Percentiles rank a stretch among this genome's conserved stretches.
phyloP scores from a whole-genome alignment of 1,140 invertebrate genomes.

The Drosophila nikananu region DNA sequence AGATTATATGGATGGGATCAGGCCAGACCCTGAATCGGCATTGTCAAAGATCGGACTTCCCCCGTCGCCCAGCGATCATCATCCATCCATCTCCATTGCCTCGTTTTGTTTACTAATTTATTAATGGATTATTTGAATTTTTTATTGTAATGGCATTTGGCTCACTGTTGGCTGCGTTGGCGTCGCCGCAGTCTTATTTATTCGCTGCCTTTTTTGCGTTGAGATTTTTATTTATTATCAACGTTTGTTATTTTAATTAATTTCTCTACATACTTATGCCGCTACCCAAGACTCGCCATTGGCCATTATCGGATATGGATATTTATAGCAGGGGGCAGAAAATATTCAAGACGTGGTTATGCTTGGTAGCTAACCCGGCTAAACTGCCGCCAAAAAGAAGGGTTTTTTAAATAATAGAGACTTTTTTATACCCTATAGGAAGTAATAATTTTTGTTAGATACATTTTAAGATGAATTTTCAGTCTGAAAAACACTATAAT shows the following conservation, averaged over 20 bases:
- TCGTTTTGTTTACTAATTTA: slow-evolving; percentile 70
- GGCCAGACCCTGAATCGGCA: slow-evolving; percentile 33
- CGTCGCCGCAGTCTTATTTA: slow-evolving; percentile 45
- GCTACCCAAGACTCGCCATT: slow-evolving; percentile 27
- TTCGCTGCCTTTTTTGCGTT: slow-evolving; percentile 28
- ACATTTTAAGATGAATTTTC: background rate
- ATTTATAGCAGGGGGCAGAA: slow-evolving; percentile 33
- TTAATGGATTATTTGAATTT: slow-evolving; percentile 77
- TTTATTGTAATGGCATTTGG: slow-evolving; percentile 73
- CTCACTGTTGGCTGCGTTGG: slow-evolving; percentile 49
- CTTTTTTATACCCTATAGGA: background rate
- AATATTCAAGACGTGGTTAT: slow-evolving; percentile 12
- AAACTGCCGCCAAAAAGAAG: slow-evolving; percentile 20
- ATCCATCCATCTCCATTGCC: slow-evolving; percentile 12
- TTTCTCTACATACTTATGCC: slow-evolving; percentile 57
- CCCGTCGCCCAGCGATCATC: background rate
- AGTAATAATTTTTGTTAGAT: background rate
- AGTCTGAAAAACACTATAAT: too few species aligned
- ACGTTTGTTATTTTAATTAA: slow-evolving; percentile 81
- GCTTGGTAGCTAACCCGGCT: slow-evolving; percentile 14
- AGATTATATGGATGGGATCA: slow-evolving; percentile 15
- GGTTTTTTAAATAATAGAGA: background rate
- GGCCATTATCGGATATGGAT: slow-evolving; percentile 36
- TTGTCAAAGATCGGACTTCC: slow-evolving; percentile 19
- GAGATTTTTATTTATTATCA: slow-evolving; percentile 65